Evolutionary conservation across 2,888 invertebrate species (phyloP).

Genomic region (Sylvicola cinctus): DNA sequence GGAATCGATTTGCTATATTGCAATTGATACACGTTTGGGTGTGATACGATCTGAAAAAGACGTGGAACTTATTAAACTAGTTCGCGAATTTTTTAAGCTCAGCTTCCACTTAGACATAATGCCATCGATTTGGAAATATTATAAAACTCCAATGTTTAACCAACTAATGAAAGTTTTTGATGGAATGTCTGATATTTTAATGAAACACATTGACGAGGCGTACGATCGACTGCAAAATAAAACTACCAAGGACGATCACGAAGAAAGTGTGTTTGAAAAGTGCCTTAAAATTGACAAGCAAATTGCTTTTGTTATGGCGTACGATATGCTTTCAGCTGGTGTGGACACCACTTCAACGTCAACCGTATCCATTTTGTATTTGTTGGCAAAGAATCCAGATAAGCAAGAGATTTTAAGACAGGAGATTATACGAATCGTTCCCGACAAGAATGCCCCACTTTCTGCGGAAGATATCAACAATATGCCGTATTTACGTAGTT

Average conservation of each 20-base stretch:
- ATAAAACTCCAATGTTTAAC: no score
- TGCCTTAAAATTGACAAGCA: slow-evolving; percentile 36
- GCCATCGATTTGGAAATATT: no score
- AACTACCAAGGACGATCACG: slow-evolving; percentile 8
- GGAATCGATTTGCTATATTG: slow-evolving; percentile 27
- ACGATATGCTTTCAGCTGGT: slow-evolving; percentile 48
- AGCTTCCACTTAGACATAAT: slow-evolving; percentile 1
- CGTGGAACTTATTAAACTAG: slow-evolving; percentile 10
- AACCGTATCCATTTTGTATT: slow-evolving; percentile 28
- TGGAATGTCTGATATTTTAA: not conserved
- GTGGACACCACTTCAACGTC: slow-evolving; percentile 40
- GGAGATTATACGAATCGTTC: slow-evolving; percentile 29
- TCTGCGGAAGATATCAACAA: slow-evolving; percentile 25
- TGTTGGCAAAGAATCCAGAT: slow-evolving; percentile 34
- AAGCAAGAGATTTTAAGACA: slow-evolving; percentile 38
- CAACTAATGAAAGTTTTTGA: slow-evolving; percentile 4
- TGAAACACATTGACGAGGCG: not conserved
- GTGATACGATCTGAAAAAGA: slow-evolving; percentile 12
- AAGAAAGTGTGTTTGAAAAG: slow-evolving; percentile 37
- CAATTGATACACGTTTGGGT: slow-evolving; percentile 19
- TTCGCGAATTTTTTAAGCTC: not conserved
- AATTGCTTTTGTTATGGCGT: slow-evolving; percentile 42
- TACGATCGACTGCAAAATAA: not conserved
- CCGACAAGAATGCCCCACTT: slow-evolving; percentile 21
- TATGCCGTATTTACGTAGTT: slow-evolving; percentile 42